These are phyloP conservation scores for Lophotriccus pileatus DNA, from an alignment of 2,797 vertebrate genomes.

Conservation along the genomic window DNA sequence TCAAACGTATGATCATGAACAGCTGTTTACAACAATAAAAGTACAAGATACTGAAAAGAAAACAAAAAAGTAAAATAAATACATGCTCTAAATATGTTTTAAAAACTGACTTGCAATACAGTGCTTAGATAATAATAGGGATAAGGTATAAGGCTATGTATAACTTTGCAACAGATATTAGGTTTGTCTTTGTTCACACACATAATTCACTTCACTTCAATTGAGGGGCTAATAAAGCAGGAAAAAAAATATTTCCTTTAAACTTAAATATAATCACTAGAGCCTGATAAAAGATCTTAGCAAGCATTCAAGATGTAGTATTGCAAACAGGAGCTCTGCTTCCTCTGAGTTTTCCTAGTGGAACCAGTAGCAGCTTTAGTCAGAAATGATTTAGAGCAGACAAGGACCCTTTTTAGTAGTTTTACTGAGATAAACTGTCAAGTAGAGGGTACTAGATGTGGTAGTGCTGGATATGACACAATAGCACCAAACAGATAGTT, in stretches of 20 bases:
- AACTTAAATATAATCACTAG: background rate
- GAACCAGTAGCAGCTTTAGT: background rate
- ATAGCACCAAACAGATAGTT: background rate
- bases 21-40: background rate
- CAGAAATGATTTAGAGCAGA: background rate
- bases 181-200: background rate
- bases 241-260: background rate
- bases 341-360: background rate
- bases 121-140: background rate
- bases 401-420: background rate
- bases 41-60: background rate
- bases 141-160: background rate
- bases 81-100: background rate
- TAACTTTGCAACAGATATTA: background rate
- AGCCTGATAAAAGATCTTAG: background rate
- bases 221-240: background rate
- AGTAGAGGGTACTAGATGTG: background rate
- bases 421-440: background rate
- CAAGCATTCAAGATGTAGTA: background rate
- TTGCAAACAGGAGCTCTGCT: background rate
- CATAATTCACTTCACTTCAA: background rate
- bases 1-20: background rate
- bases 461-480: background rate
- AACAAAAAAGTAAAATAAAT: background rate
- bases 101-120: background rate